Conservation (phyloP, 2,113 vertebrate genomes). For the Monopterus albus region DNA sequence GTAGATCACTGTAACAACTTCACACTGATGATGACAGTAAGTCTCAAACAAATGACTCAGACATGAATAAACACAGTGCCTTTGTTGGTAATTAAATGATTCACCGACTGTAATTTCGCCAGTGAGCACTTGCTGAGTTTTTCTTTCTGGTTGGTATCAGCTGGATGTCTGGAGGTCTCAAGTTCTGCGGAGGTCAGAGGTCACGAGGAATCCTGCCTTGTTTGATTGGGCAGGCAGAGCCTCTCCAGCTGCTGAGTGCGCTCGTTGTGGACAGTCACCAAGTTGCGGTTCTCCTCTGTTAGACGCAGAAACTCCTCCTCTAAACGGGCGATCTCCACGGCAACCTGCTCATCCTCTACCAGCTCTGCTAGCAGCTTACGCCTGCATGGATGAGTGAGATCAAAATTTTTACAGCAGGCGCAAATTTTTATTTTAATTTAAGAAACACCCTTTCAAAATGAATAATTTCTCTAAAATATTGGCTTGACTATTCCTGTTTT, state of each 20-base stretch:
- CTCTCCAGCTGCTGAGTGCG: conserved; percentile 92
- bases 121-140: conserved; percentile 24
- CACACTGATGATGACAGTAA: conserved; percentile 29
- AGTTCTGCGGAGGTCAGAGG: conserved; percentile 62
- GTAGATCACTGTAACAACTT: conserved; percentile 36
- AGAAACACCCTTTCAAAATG: no score
- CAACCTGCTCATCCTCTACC: conserved; percentile 92
- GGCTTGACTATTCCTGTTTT: not conserved
- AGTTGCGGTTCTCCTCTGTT: conserved; percentile 91
- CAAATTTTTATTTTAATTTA: not conserved
- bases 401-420: not conserved
- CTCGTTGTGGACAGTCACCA: conserved; percentile 90
- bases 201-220: conserved; percentile 92
- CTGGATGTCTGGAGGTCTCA: conserved; percentile 48
- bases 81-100: conserved; percentile 58
- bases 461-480: not conserved
- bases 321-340: conserved; percentile 88
- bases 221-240: conserved; percentile 87
- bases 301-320: conserved; percentile 91
- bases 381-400: conserved; percentile 73
- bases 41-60: conserved; percentile 55
- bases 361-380: conserved; percentile 91
- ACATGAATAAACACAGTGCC: conserved; percentile 29
- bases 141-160: conserved; percentile 38
- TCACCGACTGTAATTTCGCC: conserved; percentile 46